A percentile compares a stretch with the other conserved stretches of the same genome.
Conservation (phyloP, 2,113 vertebrate genomes). For the Seriola aureovittata region DNA sequence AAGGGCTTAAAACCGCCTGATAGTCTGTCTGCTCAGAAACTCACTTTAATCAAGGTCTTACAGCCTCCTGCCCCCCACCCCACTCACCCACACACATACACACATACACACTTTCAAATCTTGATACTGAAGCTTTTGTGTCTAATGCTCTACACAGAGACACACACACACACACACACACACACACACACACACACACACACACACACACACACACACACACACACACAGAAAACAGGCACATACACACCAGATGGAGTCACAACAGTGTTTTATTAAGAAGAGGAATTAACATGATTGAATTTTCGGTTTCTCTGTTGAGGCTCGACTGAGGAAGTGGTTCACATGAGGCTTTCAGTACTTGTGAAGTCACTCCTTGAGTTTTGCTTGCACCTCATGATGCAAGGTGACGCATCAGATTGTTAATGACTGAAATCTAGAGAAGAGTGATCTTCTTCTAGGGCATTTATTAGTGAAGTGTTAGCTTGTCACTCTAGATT, state of each 20-base stretch:
- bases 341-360: conserved; percentile 29
- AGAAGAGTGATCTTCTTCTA: background rate
- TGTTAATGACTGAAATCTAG: background rate
- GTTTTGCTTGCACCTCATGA: background rate
- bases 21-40: conserved; percentile 63
- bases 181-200: background rate
- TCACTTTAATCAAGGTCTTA: conserved; percentile 75
- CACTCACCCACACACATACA: conserved; percentile 4
- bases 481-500: conserved; percentile 19
- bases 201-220: conserved; percentile 39
- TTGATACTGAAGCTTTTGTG: conserved; percentile 42
- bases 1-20: conserved; percentile 64
- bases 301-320: conserved; percentile 60
- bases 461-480: background rate
- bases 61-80: background rate
- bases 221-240: conserved; percentile 9
- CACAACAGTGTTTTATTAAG: conserved; percentile 71
- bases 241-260: conserved; percentile 69
- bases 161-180: conserved; percentile 38
- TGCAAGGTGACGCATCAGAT: background rate
- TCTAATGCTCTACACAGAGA: conserved; percentile 36
- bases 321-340: conserved; percentile 30
- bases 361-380: conserved; percentile 10
- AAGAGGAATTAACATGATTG: conserved; percentile 64
- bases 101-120: conserved; percentile 32